Conservation (phyloP, 2,888 invertebrate genomes). For the Nemotelus pantherinus region DNA sequence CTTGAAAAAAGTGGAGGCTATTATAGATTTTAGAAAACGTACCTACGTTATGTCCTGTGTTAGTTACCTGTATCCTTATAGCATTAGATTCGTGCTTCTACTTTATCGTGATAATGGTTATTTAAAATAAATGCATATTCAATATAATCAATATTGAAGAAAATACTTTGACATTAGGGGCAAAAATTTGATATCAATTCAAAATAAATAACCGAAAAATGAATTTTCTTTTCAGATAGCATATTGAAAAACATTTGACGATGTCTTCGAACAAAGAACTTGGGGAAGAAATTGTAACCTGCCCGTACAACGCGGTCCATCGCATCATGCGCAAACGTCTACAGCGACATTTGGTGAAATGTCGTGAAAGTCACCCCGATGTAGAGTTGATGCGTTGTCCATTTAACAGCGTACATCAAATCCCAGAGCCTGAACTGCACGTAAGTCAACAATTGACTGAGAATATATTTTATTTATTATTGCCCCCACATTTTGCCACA, state of each 20-base stretch:
- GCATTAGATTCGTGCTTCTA: too few relatives aligned
- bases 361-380: constrained; percentile 66
- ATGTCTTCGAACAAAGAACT: constrained; percentile 24
- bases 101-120: too few relatives aligned
- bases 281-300: constrained; percentile 63
- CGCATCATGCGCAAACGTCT: constrained; percentile 67
- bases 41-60: too few relatives aligned
- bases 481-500: constrained; percentile 4
- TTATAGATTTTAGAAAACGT: too few relatives aligned
- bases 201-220: too few relatives aligned
- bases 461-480: background rate
- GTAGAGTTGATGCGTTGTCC: constrained; percentile 66
- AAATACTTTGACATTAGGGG: too few relatives aligned
- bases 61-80: too few relatives aligned
- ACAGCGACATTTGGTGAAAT: constrained; percentile 70
- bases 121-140: too few relatives aligned
- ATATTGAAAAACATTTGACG: background rate
- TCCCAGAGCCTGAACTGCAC: constrained; percentile 67
- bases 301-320: constrained; percentile 70
- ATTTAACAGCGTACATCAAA: constrained; percentile 68
- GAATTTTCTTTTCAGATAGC: too few relatives aligned
- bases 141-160: too few relatives aligned
- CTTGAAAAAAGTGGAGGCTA: too few relatives aligned
- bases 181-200: too few relatives aligned
- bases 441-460: constrained; percentile 59